Evolutionary conservation across 2,797 vertebrate genomes (phyloP), one percentile per base, ranked within the genome.

Genomic region (Bradypodion ventrale): DNA sequence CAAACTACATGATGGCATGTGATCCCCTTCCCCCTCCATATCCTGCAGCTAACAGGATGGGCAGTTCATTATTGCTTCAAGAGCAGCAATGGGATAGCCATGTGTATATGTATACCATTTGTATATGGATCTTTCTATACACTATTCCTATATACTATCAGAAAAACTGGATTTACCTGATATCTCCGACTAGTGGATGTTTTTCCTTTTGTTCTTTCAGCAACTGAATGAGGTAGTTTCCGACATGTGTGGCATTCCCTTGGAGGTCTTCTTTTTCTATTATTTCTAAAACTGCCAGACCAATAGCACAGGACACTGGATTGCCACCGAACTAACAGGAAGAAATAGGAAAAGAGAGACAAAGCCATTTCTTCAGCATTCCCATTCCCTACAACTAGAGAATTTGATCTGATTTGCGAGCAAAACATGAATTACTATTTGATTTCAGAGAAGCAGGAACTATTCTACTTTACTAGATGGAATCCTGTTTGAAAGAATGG

Each of bases 301-400:
- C 98, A 86, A 99, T 96, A 87, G 98, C 98, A 88, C 98, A 99
- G 7, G 98, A 99, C 70, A 99, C 98, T 0, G 98, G 98, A 89
- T 99, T 99, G 72, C 99, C 98, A 42, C 98, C 98, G 94, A 99
- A 99, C 99, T 99, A 78, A 49, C n/a, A 76, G 65, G 23, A 81
- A 90, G 52, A 88, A 75, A 86, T n/a, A 86, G 79, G 76, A 0
- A 32, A 46, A 19, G 90, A 91, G 91, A 90, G 78, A 8, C 19
- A 73, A 65, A 59, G 10, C 10, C n/a, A 27, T 59, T n/a, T 27
- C 19, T 79, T 84, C 76, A 69, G 3, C 37, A 1, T 59, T 68
- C 62, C 6, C 56, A 1, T 78, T 12, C 29, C 10, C 32, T 23
- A 56, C 52, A 56, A 19, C 52, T 15, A 56, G 19, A 77, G 19